Evolutionary conservation across 1,140 invertebrate genomes (phyloP).

Genomic region (Pemphigus obesinymphae): DNA sequence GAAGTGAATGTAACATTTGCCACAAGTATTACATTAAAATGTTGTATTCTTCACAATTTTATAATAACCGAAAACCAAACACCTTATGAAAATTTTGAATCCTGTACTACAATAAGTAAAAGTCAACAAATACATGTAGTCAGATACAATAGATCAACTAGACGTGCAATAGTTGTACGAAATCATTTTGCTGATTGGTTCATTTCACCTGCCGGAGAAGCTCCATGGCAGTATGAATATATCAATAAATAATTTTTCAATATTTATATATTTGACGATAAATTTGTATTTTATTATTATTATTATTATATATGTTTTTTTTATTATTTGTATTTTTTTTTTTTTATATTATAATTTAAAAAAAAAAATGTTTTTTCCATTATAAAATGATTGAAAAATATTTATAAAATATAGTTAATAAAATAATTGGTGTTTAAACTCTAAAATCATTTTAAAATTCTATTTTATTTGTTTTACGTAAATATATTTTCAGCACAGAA

Average conservation of each 20-base stretch:
- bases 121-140: neutral
- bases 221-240: slow-evolving; percentile 16
- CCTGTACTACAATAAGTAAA: no score
- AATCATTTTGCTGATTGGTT: slow-evolving; percentile 19
- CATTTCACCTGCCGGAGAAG: neutral
- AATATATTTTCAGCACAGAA: no score
- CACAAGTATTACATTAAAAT: slow-evolving; percentile 47
- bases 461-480: no score
- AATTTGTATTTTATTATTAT: neutral
- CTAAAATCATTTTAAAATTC: no score
- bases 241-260: neutral
- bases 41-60: slow-evolving; percentile 49
- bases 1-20: slow-evolving; percentile 47
- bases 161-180: neutral
- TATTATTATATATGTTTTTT: neutral
- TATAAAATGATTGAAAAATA: neutral
- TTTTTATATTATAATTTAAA: no score
- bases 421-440: no score
- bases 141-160: neutral
- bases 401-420: neutral
- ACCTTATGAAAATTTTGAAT: neutral
- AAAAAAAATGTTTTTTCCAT: neutral
- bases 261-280: no score
- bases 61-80: slow-evolving; percentile 26
- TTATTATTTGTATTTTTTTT: no score